Percentiles rank a stretch among this genome's conserved stretches.
Conservation (phyloP, 2,888 invertebrate species). For the Hyalella azteca region DNA sequence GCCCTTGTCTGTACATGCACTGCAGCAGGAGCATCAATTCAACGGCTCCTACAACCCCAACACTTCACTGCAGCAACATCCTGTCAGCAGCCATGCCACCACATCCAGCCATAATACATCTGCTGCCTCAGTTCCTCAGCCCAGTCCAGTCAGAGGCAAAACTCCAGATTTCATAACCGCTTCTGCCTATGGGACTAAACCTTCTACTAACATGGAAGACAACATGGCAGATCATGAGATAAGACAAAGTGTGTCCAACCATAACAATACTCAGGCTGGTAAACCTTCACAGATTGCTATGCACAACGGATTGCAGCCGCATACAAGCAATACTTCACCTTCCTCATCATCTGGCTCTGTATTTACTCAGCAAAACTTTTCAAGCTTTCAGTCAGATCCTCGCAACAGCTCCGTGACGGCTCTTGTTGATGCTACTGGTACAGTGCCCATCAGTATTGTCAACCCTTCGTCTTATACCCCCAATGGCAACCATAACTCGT, state of each 20-base stretch:
- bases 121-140: constrained; percentile 14
- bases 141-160: constrained; percentile 19
- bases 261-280: neutral
- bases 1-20: constrained; percentile 16
- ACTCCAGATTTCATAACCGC: constrained; percentile 57
- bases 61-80: constrained; percentile 3
- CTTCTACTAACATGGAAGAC: neutral
- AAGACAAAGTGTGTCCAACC: neutral
- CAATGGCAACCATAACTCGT: neutral
- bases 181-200: constrained; percentile 42
- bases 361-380: neutral
- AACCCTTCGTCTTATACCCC: neutral
- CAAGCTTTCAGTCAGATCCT: neutral
- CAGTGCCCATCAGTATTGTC: neutral
- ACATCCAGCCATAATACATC: constrained; percentile 2
- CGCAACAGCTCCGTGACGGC: neutral
- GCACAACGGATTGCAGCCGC: neutral
- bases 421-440: constrained; percentile 17
- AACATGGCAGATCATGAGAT: constrained; percentile 2
- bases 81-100: no score
- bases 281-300: neutral
- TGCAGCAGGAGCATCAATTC: no score
- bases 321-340: constrained; percentile 45
- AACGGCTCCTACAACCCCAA: no score
- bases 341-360: constrained; percentile 41